These are phyloP conservation scores for Meda fulgida DNA, from an alignment of 2,797 vertebrate species.

Conservation along the genomic window DNA sequence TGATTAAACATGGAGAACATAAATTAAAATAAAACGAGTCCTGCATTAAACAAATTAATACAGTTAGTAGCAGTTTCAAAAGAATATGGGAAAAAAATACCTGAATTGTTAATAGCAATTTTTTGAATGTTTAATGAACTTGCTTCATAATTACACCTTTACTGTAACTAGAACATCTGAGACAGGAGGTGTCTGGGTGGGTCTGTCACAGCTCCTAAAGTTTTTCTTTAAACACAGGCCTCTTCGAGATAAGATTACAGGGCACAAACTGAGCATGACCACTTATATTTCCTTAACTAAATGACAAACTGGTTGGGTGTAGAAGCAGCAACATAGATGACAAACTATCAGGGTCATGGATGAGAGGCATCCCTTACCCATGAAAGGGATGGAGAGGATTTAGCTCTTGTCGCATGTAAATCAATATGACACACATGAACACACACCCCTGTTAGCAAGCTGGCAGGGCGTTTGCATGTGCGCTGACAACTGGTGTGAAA, in stretches of 20 bases:
- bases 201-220: conserved; percentile 40
- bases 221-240: conserved; percentile 35
- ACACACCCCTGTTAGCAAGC: conserved; percentile 29
- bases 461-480: conserved; percentile 12
- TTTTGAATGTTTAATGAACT: not conserved
- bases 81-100: not conserved
- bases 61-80: not conserved
- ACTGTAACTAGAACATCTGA: conserved; percentile 22
- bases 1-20: not conserved
- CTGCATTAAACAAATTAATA: not conserved
- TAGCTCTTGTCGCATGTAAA: conserved; percentile 47
- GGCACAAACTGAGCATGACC: conserved; percentile 43
- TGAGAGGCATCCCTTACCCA: conserved; percentile 38
- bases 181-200: conserved; percentile 58
- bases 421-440: conserved; percentile 47
- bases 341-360: conserved; percentile 34
- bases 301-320: conserved; percentile 32
- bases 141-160: not conserved
- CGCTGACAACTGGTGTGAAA: conserved; percentile 53
- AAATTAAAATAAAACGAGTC: not conserved
- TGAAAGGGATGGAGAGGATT: conserved; percentile 33
- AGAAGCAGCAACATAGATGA: conserved; percentile 16
- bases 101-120: not conserved
- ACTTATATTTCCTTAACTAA: conserved; percentile 35
- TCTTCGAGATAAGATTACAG: conserved; percentile 56